Evolutionary conservation across 2,113 vertebrate species (phyloP).

Genomic region (Oreochromis spilurus): DNA sequence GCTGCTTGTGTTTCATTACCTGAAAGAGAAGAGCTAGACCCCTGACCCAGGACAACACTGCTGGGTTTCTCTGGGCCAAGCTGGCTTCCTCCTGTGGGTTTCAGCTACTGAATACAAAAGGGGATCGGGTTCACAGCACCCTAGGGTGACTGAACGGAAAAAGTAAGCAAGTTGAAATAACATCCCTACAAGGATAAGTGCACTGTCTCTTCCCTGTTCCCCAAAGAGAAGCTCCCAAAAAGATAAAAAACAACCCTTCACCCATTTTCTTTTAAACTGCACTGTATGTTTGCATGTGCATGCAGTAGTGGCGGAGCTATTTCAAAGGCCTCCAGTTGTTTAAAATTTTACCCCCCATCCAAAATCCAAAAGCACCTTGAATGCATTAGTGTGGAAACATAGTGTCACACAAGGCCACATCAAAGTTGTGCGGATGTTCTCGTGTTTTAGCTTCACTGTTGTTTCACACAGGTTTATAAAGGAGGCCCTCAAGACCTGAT

Average conservation of each 20-base stretch:
- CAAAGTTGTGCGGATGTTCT: slow-evolving; percentile 31
- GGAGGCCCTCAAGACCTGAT: neutral
- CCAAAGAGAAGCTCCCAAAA: slow-evolving; percentile 9
- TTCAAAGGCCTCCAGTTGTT: slow-evolving; percentile 17
- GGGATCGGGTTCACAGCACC: slow-evolving; percentile 56
- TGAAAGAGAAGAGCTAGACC: slow-evolving; percentile 49
- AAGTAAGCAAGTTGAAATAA: slow-evolving; percentile 58
- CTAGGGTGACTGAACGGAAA: slow-evolving; percentile 33
- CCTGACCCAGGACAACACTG: slow-evolving; percentile 55
- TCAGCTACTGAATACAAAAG: neutral
- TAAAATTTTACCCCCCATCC: neutral
- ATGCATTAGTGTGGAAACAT: slow-evolving; percentile 26
- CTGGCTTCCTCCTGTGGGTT: neutral
- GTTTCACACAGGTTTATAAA: slow-evolving; percentile 35
- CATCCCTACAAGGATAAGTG: slow-evolving; percentile 56
- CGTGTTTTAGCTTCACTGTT: slow-evolving; percentile 9
- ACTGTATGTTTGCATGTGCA: neutral
- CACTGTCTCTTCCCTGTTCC: slow-evolving; percentile 37
- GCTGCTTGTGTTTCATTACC: slow-evolving; percentile 54
- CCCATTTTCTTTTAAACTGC: slow-evolving; percentile 1
- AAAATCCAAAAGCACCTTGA: slow-evolving; percentile 35
- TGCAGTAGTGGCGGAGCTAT: neutral
- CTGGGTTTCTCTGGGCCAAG: slow-evolving; percentile 36
- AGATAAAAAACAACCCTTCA: neutral
- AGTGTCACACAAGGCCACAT: slow-evolving; percentile 49